These are phyloP conservation scores for Diadegma fenestrale DNA, from an alignment of 2,888 invertebrate species.

Conservation along the genomic window DNA sequence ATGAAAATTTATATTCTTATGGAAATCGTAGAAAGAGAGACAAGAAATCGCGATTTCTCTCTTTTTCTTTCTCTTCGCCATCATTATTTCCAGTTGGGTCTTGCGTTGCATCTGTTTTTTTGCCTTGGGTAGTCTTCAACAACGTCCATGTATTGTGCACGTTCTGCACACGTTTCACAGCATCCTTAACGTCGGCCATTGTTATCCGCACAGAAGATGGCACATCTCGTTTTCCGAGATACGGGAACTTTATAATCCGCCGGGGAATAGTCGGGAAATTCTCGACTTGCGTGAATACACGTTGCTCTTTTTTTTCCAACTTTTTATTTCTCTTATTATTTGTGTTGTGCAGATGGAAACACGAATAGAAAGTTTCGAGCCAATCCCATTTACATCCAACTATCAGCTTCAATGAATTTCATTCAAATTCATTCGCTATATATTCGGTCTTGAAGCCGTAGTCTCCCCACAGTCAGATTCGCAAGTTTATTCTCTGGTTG, in stretches of 20 bases:
- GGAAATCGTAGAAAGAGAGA: not conserved
- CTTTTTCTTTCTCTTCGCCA: slow-evolving; percentile 14
- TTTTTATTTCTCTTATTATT: no score
- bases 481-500: no score
- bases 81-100: slow-evolving; percentile 12
- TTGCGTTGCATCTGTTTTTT: slow-evolving; percentile 9
- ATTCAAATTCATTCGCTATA: not conserved
- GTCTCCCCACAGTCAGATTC: no score
- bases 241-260: slow-evolving; percentile 40
- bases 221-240: slow-evolving; percentile 24
- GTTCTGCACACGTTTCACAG: slow-evolving; percentile 18
- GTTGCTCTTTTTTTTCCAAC: not conserved
- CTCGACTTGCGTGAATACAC: not conserved
- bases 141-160: slow-evolving; percentile 3
- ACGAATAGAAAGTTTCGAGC: not conserved
- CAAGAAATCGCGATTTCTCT: not conserved
- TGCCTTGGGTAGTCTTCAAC: not conserved
- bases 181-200: slow-evolving; percentile 24
- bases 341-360: not conserved
- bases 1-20: not conserved
- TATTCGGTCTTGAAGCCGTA: not conserved
- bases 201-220: slow-evolving; percentile 26
- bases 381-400: not conserved
- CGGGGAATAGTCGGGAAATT: slow-evolving; percentile 19
- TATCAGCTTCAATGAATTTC: not conserved